Base-by-base conservation (phyloP, 2,888 invertebrate genomes). In the Gisinianus flammeolus region DNA sequence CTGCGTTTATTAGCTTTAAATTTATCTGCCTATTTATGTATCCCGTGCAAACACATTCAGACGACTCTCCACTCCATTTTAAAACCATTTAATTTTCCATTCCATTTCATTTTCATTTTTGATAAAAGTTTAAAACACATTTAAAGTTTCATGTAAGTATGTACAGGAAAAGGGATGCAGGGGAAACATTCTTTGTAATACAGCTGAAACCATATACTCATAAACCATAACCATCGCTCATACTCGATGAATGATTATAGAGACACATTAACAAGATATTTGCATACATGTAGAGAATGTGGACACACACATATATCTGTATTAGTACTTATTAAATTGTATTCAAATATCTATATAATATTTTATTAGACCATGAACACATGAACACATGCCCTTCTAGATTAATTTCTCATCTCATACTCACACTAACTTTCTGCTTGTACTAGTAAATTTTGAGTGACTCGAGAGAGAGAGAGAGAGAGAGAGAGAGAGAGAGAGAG, bases 291-390 rank as follows among this genome's bases (percentile, higher is more conserved):
- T 58, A 58, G 16, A 26, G 12, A 58, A 58, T 58, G 58, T 58
- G 58, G 8, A 44, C 52, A 12, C 10, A 44, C 16, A 44, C 52
- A 44, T n/a, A 44, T 44, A 44, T 44, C 16, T 2, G 3, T 1
- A 16, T 4, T 44, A 19, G 8, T 6, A 44, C 19, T 44, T 44
- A 19, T 12, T 44, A 6, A 8, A 8, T 44, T 12, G 44, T 44
- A 44, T 58, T 58, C 58, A 8, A 1, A 22, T 6, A 0, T 58
- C 8, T 26, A 62, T 62, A 62, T 26, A 26, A 62, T 62, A 62
- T 62, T 54, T 62, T 62, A 62, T 62, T 28, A 62, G 62, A 62
- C 24, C 26, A 24, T 62, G 62, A 62, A 62, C 62, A 31, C 72
- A 72, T 58, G 58, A 24, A 30, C 62, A 22, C 12, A 12, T 31